Evolutionary conservation across 2,113 vertebrate genomes (phyloP), one percentile per base, ranked within the genome.

Genomic region (Sylvilagus bachmani): DNA sequence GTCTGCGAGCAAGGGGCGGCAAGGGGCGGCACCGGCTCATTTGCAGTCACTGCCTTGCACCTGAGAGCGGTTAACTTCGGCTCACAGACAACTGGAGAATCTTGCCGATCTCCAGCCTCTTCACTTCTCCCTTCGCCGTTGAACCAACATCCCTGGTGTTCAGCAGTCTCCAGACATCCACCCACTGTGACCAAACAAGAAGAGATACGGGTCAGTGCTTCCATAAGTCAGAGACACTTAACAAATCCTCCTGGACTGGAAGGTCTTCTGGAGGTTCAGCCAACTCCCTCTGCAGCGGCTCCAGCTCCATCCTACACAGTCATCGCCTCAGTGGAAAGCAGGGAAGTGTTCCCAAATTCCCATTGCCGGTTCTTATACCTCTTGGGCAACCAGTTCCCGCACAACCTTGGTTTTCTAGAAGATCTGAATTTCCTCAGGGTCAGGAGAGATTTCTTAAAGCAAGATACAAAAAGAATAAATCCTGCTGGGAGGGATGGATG

Each of bases 401-500:
- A 90, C 17, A 33, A 86, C 5, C 58, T 95, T 51, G 90, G 27
- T 61, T 62, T 77, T 90, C 88, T 53, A 70, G 31, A 25, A 94
- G 90, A 94, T 87, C 94, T 19, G 7, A 53, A 44, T 55, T 82
- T 77, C 55, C 19, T 95, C 10, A 67, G 17, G 58, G 27, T 88
- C 66, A 13, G 22, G 25, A 62, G 89, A 93, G 8, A 69, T 49
- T 90, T 93, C 80, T 95, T 69, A 89, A 81, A 83, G 10, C 31
- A 88, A 93, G 71, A 74, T 75, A 90, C 36, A 77, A 83, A 49
- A 82, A 82, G 58, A 79, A 13, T 19, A 95, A 81, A 66, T 80
- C n/a, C 33, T 82, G 81, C 81, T 61, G 36, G 33, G 89, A 73
- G 36, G 92, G 29, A 78, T 27, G 53, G 33, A 38, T 75, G 84